phyloP scores from a whole-genome alignment of 1,140 invertebrate species.

The Eriocheir sinensis region DNA sequence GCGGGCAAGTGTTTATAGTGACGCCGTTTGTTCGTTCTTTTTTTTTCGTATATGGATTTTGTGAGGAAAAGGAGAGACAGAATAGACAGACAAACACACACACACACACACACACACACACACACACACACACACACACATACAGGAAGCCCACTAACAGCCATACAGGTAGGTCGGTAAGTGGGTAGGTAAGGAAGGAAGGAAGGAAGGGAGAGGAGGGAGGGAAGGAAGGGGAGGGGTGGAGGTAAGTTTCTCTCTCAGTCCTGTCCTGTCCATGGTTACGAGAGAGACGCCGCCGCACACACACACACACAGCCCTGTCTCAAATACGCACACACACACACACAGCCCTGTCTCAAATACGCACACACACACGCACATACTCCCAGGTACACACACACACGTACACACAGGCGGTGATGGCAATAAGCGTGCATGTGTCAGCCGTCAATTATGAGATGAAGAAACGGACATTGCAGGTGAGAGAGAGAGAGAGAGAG shows the following conservation, averaged over 20 bases:
- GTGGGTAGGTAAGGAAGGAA: background rate
- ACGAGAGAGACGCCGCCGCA: background rate
- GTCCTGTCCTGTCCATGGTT: no score
- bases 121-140: conserved; percentile 39
- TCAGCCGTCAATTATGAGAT: background rate
- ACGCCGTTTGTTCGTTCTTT: no score
- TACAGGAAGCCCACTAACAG: background rate
- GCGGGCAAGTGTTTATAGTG: no score
- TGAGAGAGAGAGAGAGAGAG: no score
- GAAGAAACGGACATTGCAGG: background rate
- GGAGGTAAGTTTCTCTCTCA: background rate
- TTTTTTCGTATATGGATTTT: no score
- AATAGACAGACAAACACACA: no score
- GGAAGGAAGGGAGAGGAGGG: background rate
- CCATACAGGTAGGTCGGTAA: background rate
- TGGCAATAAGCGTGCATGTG: background rate
- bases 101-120: conserved; percentile 20
- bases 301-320: background rate
- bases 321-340: background rate
- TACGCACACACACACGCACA: background rate
- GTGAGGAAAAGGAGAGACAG: no score
- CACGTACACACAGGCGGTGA: background rate
- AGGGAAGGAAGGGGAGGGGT: background rate
- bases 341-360: background rate
- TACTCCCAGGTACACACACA: no score